Conservation (phyloP, 2,888 invertebrate species). For the Oxyteleia sp. region DNA sequence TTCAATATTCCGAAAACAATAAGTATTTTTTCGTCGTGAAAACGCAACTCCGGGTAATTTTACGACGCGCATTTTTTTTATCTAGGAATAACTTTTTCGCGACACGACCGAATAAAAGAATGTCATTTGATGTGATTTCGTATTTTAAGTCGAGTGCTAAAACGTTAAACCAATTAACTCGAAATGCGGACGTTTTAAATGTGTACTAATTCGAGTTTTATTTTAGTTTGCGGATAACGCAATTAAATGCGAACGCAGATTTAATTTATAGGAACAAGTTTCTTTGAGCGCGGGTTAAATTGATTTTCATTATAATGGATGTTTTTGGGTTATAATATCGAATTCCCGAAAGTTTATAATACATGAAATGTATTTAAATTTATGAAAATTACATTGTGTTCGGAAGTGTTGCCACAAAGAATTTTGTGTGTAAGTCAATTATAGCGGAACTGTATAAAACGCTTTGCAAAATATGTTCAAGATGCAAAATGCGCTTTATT, state of each 20-base stretch:
- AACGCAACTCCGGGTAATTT: neutral
- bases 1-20: conserved; percentile 25
- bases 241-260: conserved; percentile 34
- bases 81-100: no score
- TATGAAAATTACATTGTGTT: conserved; percentile 41
- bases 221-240: conserved; percentile 36
- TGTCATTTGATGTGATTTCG: neutral
- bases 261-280: conserved; percentile 16
- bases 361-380: conserved; percentile 43
- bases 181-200: conserved; percentile 25
- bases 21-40: conserved; percentile 12
- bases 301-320: conserved; percentile 41
- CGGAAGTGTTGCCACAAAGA: conserved; percentile 10
- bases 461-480: conserved; percentile 13
- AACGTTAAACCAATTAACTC: conserved; percentile 41
- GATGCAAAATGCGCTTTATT: conserved; percentile 35
- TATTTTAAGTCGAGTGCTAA: no score
- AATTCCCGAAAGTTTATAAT: conserved; percentile 6
- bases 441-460: conserved; percentile 5
- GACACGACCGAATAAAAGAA: no score
- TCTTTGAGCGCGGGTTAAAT: conserved; percentile 28
- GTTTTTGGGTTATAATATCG: conserved; percentile 10
- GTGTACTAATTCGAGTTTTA: conserved; percentile 35
- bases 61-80: no score
- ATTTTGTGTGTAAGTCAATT: conserved; percentile 30